A percentile compares a stretch with the other conserved stretches of the same genome.
Evolutionary conservation across 2,797 vertebrate genomes (phyloP).

Genomic region (Diglossa cyanea): DNA sequence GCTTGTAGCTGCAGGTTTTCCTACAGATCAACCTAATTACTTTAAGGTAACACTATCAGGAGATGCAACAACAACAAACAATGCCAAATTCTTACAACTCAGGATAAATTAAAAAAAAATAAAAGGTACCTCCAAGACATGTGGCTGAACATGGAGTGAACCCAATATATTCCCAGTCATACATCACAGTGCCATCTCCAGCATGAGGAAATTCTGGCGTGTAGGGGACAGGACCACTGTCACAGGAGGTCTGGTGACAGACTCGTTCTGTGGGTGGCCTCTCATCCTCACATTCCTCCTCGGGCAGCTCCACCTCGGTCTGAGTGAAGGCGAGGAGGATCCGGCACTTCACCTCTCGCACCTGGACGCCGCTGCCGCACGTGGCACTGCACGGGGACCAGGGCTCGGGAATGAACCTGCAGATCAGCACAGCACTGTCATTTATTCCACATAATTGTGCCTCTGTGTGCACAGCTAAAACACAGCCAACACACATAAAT

Average conservation of each 20-base stretch:
- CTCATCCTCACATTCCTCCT: constrained; percentile 85
- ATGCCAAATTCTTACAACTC: neutral
- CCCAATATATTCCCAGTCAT: constrained; percentile 87
- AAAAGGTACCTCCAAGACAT: constrained; percentile 82
- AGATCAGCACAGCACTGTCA: neutral
- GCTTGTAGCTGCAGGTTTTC: neutral
- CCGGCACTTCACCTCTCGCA: constrained; percentile 82
- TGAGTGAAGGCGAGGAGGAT: constrained; percentile 87
- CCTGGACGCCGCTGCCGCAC: constrained; percentile 83
- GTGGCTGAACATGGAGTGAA: constrained; percentile 87
- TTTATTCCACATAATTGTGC: neutral
- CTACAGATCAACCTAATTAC: neutral
- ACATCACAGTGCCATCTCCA: constrained; percentile 54
- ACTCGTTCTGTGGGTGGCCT: constrained; percentile 72
- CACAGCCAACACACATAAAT: neutral
- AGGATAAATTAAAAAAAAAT: neutral
- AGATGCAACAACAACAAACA: neutral
- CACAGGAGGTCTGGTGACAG: constrained; percentile 79
- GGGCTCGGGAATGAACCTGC: constrained; percentile 87
- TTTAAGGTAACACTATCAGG: neutral
- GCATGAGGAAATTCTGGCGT: neutral
- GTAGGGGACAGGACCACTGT: constrained; percentile 17
- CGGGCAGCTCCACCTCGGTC: constrained; percentile 86
- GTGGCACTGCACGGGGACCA: constrained; percentile 89
- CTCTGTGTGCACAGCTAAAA: neutral